A percentile compares a stretch with the other conserved stretches of the same genome.
These are phyloP conservation scores for Drosophila bipectinata DNA, from an alignment of 1,140 invertebrate species.

Conservation along the genomic window DNA sequence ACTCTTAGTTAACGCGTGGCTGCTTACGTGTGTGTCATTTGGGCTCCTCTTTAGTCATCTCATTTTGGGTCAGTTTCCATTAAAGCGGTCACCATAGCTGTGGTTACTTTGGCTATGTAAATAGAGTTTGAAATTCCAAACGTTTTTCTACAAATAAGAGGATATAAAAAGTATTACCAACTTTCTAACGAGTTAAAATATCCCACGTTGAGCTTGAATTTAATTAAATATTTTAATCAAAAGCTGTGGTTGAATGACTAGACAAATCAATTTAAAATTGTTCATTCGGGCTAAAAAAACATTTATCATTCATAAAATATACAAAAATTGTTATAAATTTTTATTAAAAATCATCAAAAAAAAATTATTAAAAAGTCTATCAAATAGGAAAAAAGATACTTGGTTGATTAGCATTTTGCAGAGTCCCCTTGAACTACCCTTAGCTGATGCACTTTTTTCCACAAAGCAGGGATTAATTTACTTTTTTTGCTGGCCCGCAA, in stretches of 20 bases:
- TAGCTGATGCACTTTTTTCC: not conserved
- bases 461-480: not conserved
- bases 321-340: not conserved
- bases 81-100: slow-evolving; percentile 27
- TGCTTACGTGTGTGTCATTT: slow-evolving; percentile 55
- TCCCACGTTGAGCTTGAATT: too few species aligned
- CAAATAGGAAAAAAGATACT: not conserved
- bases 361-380: too few species aligned
- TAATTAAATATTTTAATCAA: too few species aligned
- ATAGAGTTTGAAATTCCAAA: slow-evolving; percentile 12
- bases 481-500: slow-evolving; percentile 10
- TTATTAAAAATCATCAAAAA: too few species aligned
- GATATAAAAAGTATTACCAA: not conserved
- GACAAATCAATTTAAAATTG: not conserved
- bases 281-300: not conserved
- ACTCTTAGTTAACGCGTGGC: slow-evolving; percentile 63
- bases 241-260: too few species aligned
- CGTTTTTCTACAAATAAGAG: slow-evolving; percentile 7
- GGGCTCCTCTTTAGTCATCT: slow-evolving; percentile 13
- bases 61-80: slow-evolving; percentile 27
- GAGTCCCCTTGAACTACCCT: not conserved
- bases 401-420: not conserved
- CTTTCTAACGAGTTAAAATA: too few species aligned
- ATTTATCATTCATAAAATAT: not conserved
- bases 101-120: slow-evolving; percentile 25